These are phyloP conservation scores for Bicyclus anynana DNA, from an alignment of 1,140 invertebrate genomes.

Conservation along the genomic window DNA sequence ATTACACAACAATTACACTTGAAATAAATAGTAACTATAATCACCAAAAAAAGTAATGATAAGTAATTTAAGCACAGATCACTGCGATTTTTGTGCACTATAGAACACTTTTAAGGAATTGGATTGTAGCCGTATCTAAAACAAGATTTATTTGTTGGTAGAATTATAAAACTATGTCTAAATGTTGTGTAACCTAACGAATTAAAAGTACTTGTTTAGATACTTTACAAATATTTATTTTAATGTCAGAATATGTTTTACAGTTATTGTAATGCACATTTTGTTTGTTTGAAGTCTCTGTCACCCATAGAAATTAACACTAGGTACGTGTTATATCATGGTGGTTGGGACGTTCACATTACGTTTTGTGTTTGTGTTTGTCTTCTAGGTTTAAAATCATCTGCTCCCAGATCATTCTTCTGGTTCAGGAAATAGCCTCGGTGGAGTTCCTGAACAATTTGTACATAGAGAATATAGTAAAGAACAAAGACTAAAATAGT, in stretches of 20 bases:
- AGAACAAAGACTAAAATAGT: slow-evolving; percentile 76
- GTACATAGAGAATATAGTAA: slow-evolving; percentile 68
- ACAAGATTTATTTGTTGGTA: slow-evolving; percentile 5
- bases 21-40: background rate
- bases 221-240: background rate
- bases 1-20: slow-evolving; percentile 8
- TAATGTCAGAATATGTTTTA: background rate
- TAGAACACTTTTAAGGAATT: slow-evolving; percentile 6
- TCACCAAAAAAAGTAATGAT: background rate
- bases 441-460: slow-evolving; percentile 65
- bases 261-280: background rate
- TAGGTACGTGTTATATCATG: slow-evolving; percentile 26
- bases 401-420: slow-evolving; percentile 75
- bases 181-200: background rate
- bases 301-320: slow-evolving; percentile 25
- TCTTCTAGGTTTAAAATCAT: slow-evolving; percentile 76
- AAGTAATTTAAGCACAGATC: background rate
- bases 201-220: slow-evolving; percentile 18
- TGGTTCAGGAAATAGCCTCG: slow-evolving; percentile 74
- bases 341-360: slow-evolving; percentile 51
- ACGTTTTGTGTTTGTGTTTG: slow-evolving; percentile 64
- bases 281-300: slow-evolving; percentile 25
- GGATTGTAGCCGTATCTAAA: slow-evolving; percentile 6
- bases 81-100: slow-evolving; percentile 12
- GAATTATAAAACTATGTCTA: background rate